phyloP scores from a whole-genome alignment of 92 coral and sea anemone genomes.

The Palythoa heliodiscus region DNA sequence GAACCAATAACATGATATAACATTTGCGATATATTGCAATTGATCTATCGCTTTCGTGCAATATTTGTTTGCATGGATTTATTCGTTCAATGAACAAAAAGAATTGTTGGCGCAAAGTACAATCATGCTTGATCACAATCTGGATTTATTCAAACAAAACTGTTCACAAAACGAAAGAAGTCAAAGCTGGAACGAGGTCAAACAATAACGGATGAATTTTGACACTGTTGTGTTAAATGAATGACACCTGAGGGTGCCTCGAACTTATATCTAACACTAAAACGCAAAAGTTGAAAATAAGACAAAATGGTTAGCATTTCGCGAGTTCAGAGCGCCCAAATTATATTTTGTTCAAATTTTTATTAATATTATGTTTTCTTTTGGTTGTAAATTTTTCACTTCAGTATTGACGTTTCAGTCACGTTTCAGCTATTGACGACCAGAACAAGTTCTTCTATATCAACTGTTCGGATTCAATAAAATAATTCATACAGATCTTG shows the following conservation, averaged over 20 bases:
- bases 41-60: not conserved
- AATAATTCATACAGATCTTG: not conserved
- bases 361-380: no score
- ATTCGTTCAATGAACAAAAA: not conserved
- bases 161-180: not conserved
- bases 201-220: not conserved
- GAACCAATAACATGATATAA: no score
- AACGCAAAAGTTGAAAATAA: no score
- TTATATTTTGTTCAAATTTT: no score
- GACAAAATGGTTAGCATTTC: no score
- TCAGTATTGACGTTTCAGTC: no score
- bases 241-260: not conserved
- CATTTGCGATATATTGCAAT: not conserved
- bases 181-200: not conserved
- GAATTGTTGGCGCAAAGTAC: not conserved
- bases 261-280: no score
- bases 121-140: not conserved
- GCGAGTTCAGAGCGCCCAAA: no score
- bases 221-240: not conserved
- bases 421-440: no score
- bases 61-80: constrained; percentile 1
- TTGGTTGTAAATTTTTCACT: no score
- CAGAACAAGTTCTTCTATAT: not conserved
- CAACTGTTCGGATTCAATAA: no score
- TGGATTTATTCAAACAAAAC: not conserved